A percentile compares a stretch with the other conserved stretches of the same genome.
phyloP scores from a whole-genome alignment of 1,140 invertebrate genomes.

The Triops cancriformis region DNA sequence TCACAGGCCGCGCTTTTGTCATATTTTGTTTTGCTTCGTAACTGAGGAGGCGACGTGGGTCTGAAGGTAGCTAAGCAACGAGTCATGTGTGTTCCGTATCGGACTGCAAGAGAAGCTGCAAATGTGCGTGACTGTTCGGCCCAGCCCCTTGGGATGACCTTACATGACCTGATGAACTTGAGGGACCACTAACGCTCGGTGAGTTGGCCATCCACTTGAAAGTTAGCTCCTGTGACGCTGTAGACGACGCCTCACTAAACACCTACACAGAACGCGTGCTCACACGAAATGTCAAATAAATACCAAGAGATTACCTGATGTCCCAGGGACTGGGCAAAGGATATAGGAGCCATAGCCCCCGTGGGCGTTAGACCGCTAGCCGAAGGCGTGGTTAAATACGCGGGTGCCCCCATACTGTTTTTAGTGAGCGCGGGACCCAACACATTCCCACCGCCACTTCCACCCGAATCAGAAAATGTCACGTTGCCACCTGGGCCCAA shows the following conservation, averaged over 20 bases:
- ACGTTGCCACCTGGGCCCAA: not conserved
- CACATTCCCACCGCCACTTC: not conserved
- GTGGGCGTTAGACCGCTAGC: not conserved
- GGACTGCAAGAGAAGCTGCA: not conserved
- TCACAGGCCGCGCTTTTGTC: not conserved
- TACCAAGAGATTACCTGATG: not conserved
- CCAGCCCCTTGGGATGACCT: not conserved
- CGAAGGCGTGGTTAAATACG: slow-evolving; percentile 1
- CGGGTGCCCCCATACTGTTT: not conserved
- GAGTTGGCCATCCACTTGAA: slow-evolving; percentile 1
- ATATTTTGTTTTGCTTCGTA: not conserved
- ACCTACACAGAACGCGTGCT: not conserved
- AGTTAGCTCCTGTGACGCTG: not conserved
- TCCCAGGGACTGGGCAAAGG: not conserved
- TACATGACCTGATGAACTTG: not conserved
- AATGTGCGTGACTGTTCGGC: slow-evolving; percentile 6
- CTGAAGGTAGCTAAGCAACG: not conserved
- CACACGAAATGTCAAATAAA: not conserved
- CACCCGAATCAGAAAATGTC: not conserved
- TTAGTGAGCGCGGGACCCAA: not conserved
- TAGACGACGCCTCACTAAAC: not conserved
- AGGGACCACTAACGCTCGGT: not conserved
- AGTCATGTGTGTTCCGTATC: not conserved
- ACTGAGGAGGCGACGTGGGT: not conserved
- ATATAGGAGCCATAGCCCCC: not conserved